Base-by-base conservation (phyloP, 2,888 invertebrate species). In the Heliconius sara region DNA sequence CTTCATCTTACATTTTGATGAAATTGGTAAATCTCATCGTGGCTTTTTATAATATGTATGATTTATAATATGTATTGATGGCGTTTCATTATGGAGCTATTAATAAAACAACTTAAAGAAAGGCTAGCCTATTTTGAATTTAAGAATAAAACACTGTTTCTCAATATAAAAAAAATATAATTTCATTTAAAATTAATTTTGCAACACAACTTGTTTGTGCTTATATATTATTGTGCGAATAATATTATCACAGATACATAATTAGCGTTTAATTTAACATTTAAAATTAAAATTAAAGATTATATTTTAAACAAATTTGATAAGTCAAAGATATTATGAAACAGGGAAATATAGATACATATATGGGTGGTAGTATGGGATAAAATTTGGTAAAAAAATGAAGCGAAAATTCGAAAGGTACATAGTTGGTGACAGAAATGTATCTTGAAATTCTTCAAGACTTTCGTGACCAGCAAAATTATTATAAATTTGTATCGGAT, bases 171-270 rank as follows among this genome's bases (percentile, higher is more conserved):
- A 39, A 60, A 73, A 60, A 34, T 60, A 73, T 0, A 73, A 60
- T 60, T 60, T 34, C n/a, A 73, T 73, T 60, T 13, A 39, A 9
- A 60, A 70, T 5, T 25, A 47, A 47, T 70, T 70, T 70, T 25
- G 70, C 25, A 70, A 70, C 4, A 47, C 39, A 12, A 39, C 39
- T 68, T 13, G 60, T 25, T 63, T 65, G 52, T 25, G 47, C 43
- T 25, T 19, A 19, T n/a, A n/a, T n/a, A n/a, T n/a, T n/a, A n/a
- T n/a, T n/a, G n/a, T n/a, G 72, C 34, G 19, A 63, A 73, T 73
- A 66, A 76, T 19, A 68, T 63, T 60, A 79, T 80, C 76, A 76
- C 79, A 80, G 76, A 63, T 34, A 39, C 16, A 19, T 72, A 73
- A 57, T 57, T 72, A 57, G 47, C 52, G 7, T 70, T 77, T n/a